Percentiles rank a stretch among this genome's conserved stretches.
Evolutionary conservation across 1,140 invertebrate genomes (phyloP).

Genomic region (Drosophila orosa): DNA sequence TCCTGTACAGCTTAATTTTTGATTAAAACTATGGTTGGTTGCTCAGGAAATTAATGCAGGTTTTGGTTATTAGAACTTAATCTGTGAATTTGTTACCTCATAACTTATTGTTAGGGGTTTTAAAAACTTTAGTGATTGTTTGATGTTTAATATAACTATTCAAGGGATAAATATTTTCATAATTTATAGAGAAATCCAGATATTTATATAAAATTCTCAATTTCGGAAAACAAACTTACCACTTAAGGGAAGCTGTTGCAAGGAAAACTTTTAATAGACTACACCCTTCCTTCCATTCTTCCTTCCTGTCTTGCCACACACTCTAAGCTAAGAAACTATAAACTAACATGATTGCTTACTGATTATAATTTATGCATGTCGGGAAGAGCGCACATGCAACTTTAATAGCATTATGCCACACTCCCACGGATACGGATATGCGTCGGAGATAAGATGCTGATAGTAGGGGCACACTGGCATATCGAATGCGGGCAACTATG

Average conservation of each 20-base stretch:
- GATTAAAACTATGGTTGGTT: not conserved
- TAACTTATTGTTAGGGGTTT: too few relatives aligned
- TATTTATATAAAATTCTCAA: not conserved
- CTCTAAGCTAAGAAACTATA: constrained; percentile 9
- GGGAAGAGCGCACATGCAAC: constrained; percentile 1
- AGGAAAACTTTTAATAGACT: constrained; percentile 8
- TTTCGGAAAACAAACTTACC: not conserved
- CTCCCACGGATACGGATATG: not conserved
- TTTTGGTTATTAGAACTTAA: too few relatives aligned
- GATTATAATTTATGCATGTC: constrained; percentile 18
- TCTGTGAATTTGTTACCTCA: not conserved
- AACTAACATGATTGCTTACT: constrained; percentile 19
- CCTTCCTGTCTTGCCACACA: constrained; percentile 3
- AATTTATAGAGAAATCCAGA: not conserved
- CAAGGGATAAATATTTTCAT: not conserved
- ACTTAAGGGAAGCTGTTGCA: not conserved
- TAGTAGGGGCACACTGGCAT: not conserved
- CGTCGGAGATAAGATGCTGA: not conserved
- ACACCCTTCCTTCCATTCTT: not conserved
- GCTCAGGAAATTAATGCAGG: not conserved
- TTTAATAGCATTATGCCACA: constrained; percentile 9
- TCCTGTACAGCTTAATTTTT: not conserved
- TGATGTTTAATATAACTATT: not conserved
- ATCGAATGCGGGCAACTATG: constrained; percentile 18
- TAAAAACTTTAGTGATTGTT: not conserved